These are phyloP conservation scores for Chymomyza caudatula DNA, from an alignment of 2,888 invertebrate genomes.

Conservation along the genomic window DNA sequence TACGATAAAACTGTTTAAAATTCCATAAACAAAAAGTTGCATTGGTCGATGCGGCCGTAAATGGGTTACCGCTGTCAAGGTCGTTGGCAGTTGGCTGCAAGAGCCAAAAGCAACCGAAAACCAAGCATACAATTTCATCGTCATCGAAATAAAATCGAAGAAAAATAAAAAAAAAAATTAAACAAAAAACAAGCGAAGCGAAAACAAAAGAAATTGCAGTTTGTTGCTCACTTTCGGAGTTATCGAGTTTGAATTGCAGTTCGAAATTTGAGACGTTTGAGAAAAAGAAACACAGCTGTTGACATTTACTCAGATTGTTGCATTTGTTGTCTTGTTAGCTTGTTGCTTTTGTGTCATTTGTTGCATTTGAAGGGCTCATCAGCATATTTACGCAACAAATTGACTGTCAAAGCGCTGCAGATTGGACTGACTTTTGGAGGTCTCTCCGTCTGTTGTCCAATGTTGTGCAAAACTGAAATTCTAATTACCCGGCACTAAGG, in stretches of 20 bases:
- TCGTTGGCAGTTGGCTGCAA: conserved; percentile 8
- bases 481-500: not conserved
- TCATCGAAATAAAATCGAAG: conserved; percentile 31
- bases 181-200: not conserved
- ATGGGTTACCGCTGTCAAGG: not conserved
- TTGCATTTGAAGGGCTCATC: not conserved
- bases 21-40: conserved; percentile 63
- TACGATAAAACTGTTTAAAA: conserved; percentile 51
- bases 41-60: conserved; percentile 6
- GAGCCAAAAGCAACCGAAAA: conserved; percentile 25
- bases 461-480: not conserved
- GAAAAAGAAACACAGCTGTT: not conserved
- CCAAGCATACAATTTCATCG: conserved; percentile 53
- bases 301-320: not conserved
- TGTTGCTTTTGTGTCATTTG: not conserved
- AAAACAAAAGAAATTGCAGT: not conserved
- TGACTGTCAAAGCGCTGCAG: not conserved
- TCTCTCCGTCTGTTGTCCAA: not conserved
- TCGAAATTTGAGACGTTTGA: not conserved
- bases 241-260: not conserved
- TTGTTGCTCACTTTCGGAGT: not conserved
- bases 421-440: not conserved
- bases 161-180: conserved; percentile 9
- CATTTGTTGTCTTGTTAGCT: not conserved
- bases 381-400: not conserved